Conservation (phyloP, 2,113 vertebrate species). For the Thoracochromis brauschi region DNA sequence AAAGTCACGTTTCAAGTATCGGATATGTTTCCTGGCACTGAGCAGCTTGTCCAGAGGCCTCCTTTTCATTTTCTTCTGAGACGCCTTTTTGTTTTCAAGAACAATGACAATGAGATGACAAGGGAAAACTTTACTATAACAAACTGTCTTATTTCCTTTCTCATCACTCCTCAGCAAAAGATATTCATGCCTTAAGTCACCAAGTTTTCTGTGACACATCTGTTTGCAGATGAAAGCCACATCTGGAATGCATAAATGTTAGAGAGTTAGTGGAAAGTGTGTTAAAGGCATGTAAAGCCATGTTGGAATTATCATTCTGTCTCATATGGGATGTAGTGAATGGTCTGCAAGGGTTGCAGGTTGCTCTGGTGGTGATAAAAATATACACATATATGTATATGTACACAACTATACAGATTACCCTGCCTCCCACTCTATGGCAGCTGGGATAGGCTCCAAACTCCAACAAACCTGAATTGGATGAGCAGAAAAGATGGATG, state of each 20-base stretch:
- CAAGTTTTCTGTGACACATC: constrained; percentile 13
- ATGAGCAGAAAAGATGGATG: not conserved
- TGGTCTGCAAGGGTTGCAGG: not conserved
- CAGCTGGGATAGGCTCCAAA: not conserved
- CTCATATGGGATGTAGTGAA: not conserved
- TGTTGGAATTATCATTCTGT: constrained; percentile 15
- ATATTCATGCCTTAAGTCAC: not conserved
- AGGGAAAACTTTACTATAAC: not conserved
- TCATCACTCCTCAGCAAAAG: not conserved
- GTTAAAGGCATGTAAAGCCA: constrained; percentile 12
- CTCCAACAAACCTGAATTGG: not conserved
- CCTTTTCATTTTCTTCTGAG: constrained; percentile 12
- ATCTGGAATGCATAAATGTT: constrained; percentile 56
- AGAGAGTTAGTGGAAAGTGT: not conserved
- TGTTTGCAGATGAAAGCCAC: constrained; percentile 33
- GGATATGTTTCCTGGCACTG: not conserved
- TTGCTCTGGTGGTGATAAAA: not conserved
- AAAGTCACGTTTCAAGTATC: not conserved
- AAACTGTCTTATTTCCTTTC: not conserved
- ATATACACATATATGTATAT: not conserved
- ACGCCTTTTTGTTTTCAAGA: not conserved
- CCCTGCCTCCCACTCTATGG: not conserved
- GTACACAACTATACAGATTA: not conserved
- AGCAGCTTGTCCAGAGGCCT: not conserved
- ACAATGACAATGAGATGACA: not conserved